Evolutionary conservation across 2,797 vertebrate species (phyloP), one percentile per base, ranked within the genome.

Genomic region (Xenops minutus): DNA sequence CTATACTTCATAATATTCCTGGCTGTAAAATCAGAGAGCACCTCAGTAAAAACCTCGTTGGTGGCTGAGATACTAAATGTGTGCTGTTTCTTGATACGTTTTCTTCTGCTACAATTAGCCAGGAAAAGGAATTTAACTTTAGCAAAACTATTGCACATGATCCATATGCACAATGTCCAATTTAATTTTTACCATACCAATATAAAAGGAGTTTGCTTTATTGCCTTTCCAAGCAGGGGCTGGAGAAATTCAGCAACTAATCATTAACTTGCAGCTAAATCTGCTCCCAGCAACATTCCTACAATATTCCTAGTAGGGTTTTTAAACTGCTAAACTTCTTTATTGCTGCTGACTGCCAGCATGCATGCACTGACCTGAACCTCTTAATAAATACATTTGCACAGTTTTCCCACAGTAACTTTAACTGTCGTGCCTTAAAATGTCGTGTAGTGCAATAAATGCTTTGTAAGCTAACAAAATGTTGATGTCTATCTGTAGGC

Each of bases 401-500:
- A 4, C 26, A 10, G 20, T 17, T 41, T 71, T 83, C 30, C 55
- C 37, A 9, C 27, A 43, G 16, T 30, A 37, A 43, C 41, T 17
- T 29, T 41, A 41, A 51, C 41, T 52, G n/a, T 26, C 29, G 21
- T 9, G 27, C 49, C 67, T 58, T 48, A 54, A 32, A 39, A 39
- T 39, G 37, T 39, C 11, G 37, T 39, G 37, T 39, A 39, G 37
- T 37, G 41, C 26, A 48, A 29, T 52, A 15, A 23, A 18, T 34
- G 27, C 61, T 92, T 36, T 58, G 59, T 62, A 23, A 66, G 4
- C 68, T 72, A 49, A 63, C 52, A 20, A 34, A 14, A 11, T 62
- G 34, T 43, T 59, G 32, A 19, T 77, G 52, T 86, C 41, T 82
- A 2, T 74, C 92, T 92, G 43, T 71, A 99, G 99, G 95, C 94